Evolutionary conservation across 1,140 invertebrate species (phyloP).

Genomic region (Diachasma alloeum): DNA sequence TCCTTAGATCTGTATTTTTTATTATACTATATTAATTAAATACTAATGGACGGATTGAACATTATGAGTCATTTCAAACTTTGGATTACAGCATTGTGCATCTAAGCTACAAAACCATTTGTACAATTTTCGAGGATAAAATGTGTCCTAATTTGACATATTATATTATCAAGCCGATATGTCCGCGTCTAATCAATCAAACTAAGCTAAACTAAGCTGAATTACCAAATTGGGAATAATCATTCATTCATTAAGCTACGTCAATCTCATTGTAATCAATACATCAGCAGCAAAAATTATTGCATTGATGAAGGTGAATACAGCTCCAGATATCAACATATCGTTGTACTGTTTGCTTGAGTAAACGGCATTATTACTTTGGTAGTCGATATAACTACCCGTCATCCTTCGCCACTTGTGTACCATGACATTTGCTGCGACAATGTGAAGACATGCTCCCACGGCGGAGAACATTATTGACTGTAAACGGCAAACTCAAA

Average conservation of each 20-base stretch:
- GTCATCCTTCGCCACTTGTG: constrained; percentile 66
- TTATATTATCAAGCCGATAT: too few species aligned
- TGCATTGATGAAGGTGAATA: constrained; percentile 68
- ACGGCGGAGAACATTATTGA: constrained; percentile 70
- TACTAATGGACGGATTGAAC: constrained; percentile 29
- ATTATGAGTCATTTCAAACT: constrained; percentile 33
- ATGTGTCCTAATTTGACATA: background rate
- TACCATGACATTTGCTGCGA: constrained; percentile 71
- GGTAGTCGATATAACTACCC: constrained; percentile 51
- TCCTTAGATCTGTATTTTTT: background rate
- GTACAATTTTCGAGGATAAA: background rate
- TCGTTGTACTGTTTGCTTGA: constrained; percentile 69
- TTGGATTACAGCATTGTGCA: constrained; percentile 43
- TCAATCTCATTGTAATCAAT: constrained; percentile 62
- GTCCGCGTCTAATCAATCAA: too few species aligned
- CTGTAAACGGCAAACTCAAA: too few species aligned
- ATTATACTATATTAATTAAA: background rate
- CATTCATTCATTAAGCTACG: constrained; percentile 11
- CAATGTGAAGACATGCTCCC: constrained; percentile 70
- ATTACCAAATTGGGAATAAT: too few species aligned
- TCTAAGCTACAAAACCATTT: constrained; percentile 21
- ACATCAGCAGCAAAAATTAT: constrained; percentile 66
- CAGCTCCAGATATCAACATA: constrained; percentile 67
- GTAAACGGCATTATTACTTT: constrained; percentile 62
- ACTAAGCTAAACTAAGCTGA: too few species aligned